These are phyloP conservation scores for Ormyrus labotus DNA, from an alignment of 2,888 invertebrate species.

Conservation along the genomic window DNA sequence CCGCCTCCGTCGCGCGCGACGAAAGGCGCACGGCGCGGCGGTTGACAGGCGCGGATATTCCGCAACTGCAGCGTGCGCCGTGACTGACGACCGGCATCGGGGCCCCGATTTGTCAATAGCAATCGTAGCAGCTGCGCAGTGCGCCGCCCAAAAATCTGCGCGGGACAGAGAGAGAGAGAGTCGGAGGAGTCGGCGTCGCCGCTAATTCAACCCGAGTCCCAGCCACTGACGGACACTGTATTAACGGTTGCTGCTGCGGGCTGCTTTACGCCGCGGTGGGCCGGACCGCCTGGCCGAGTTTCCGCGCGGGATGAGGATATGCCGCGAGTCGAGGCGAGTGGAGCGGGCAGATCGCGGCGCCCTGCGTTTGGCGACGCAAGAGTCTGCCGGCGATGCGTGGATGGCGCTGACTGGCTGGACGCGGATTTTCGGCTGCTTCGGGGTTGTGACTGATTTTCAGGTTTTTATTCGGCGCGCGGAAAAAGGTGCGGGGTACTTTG, in stretches of 20 bases:
- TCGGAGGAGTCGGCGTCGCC: slow-evolving; percentile 8
- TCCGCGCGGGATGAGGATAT: not conserved
- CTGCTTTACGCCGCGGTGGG: too few relatives aligned
- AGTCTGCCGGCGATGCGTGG: not conserved
- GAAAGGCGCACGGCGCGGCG: too few relatives aligned
- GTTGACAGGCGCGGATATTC: not conserved
- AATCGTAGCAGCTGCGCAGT: slow-evolving; percentile 52
- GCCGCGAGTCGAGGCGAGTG: too few relatives aligned
- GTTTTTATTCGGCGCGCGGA: too few relatives aligned
- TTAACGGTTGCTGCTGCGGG: too few relatives aligned
- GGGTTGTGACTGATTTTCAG: too few relatives aligned
- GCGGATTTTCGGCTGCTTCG: too few relatives aligned
- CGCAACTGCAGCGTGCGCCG: not conserved
- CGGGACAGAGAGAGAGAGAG: slow-evolving; percentile 12
- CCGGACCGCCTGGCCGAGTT: not conserved
- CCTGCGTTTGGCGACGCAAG: too few relatives aligned
- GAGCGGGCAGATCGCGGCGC: too few relatives aligned
- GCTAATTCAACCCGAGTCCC: slow-evolving; percentile 34
- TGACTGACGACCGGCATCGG: slow-evolving; percentile 23
- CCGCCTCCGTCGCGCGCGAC: too few relatives aligned
- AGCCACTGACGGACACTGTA: not conserved
- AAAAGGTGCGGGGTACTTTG: too few relatives aligned
- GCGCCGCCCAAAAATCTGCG: slow-evolving; percentile 60
- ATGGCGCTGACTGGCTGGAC: not conserved
- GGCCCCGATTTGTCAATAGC: slow-evolving; percentile 48